Base-by-base conservation (phyloP, 2,113 vertebrate species). In the Uropsilus gracilis region DNA sequence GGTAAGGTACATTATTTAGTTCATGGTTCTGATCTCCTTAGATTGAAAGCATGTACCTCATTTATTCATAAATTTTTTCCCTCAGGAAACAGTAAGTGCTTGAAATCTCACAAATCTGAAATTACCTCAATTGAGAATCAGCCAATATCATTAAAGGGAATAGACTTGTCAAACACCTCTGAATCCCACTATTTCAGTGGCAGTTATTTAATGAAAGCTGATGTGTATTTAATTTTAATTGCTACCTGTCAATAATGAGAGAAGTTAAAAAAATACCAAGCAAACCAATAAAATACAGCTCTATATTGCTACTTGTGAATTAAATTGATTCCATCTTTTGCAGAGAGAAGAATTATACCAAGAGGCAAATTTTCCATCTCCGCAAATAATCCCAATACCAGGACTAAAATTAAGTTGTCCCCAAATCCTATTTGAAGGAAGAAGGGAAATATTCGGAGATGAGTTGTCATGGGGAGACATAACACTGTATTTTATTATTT, bases 131-230 rank as follows among this genome's bases (percentile, higher is more conserved):
- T 96, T 98, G 95, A 92, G 73, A 96, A 93, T 77, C 86, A 59
- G 91, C 63, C 96, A 93, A 91, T 69, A 80, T 75, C 73, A 69
- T 96, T 92, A 96, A 96, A 97, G 94, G 94, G 37, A 92, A 97
- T 85, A 90, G 94, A 89, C 91, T 97, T 80, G 77, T 57, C 93
- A 96, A 91, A 78, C 73, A 95, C 77, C 85, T 98, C 94, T 93
- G 96, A 97, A 97, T 18, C 4, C 96, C 44, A 50, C 69, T 83
- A 90, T 95, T 94, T 97, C 53, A 37, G 80, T 44, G 84, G 5
- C 82, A 97, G 96, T 85, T 97, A 92, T 95, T 98, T 98, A 97
- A 98, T 97, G 97, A 98, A 97, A 90, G 78, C 50, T 90, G 53
- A 91, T 48, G 22, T 81, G 86, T 87, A 61, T 96, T 97, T 82